A percentile compares a stretch with the other conserved stretches of the same genome.
These are phyloP conservation scores for Rhagophthalmus giganteus DNA, from an alignment of 2,888 invertebrate genomes.

Conservation along the genomic window DNA sequence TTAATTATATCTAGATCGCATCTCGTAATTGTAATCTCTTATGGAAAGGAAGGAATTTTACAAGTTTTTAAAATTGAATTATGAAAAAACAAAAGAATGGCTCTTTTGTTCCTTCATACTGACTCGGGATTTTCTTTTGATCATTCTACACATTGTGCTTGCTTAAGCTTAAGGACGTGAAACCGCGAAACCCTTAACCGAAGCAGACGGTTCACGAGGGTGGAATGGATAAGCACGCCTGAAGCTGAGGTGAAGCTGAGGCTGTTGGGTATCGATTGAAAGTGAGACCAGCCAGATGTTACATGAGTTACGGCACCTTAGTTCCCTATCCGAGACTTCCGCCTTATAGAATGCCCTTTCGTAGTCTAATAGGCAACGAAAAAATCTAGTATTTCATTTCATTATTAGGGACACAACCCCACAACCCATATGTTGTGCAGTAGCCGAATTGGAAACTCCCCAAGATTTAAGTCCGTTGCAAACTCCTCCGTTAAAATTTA, in stretches of 20 bases:
- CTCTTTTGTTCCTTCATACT: slow-evolving; percentile 2
- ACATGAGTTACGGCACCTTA: slow-evolving; percentile 34
- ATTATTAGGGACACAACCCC: slow-evolving; percentile 12
- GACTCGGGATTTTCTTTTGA: slow-evolving; percentile 29
- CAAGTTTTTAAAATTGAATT: slow-evolving; percentile 19
- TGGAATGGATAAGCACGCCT: slow-evolving; percentile 31
- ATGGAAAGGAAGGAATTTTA: too few relatives aligned
- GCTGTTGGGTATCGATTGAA: slow-evolving; percentile 37
- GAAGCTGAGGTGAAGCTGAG: slow-evolving; percentile 29
- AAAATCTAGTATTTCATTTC: slow-evolving; percentile 29
- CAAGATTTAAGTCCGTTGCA: not conserved
- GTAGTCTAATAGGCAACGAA: slow-evolving; percentile 22
- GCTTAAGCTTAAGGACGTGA: slow-evolving; percentile 25
- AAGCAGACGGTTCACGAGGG: slow-evolving; percentile 29
- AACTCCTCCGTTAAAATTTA: slow-evolving; percentile 1
- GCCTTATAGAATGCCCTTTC: slow-evolving; percentile 27
- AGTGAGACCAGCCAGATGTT: slow-evolving; percentile 39
- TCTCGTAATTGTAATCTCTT: too few relatives aligned
- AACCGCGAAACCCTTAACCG: slow-evolving; percentile 28
- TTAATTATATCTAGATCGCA: too few relatives aligned
- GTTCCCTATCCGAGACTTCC: slow-evolving; percentile 31
- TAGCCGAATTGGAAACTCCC: not conserved
- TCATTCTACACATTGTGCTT: slow-evolving; percentile 19
- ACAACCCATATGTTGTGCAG: not conserved
- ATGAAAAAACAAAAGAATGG: slow-evolving; percentile 7